Evolutionary conservation across 2,888 invertebrate species (phyloP), one percentile per base, ranked within the genome.

Genomic region (Furcula furcula): DNA sequence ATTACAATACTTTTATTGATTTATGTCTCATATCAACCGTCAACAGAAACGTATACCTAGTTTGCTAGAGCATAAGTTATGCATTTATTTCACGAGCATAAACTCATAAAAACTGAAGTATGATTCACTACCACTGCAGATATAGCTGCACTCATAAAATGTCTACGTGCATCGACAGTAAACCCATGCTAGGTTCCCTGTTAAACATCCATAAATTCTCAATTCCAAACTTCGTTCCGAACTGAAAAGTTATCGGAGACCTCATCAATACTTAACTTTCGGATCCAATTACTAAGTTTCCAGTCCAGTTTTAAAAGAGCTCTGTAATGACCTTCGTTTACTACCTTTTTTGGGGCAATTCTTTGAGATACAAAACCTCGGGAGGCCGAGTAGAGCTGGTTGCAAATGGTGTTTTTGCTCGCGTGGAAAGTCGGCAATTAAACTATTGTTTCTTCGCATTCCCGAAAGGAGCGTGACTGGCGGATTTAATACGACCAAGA

Each of bases 261-360:
- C 40, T 52, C 51, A 56, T 56, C 55, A 57, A 57, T 55, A 49
- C 36, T 23, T 55, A 56, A 49, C 55, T 57, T 54, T 39, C 38
- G 49, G 55, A 56, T 54, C 55, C 58, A 56, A 56, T 56, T 56
- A 56, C 44, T 7, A 55, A 57, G 59, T 55, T 57, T 37, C 23
- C 22, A 19, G 4, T 21, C 55, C 46, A 48, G 39, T 29, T 16
- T 40, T 26, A 9, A 9, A 25, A 15, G 51, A 41, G 13, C 49
- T 23, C 12, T 26, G 16, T 32, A 48, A 43, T 7, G 16, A 16
- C 23, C 7, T 7, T 4, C 4, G 18, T 2, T 16, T 20, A 21
- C 28, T 29, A 2, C n/a, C 29, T 35, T 37, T 36, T 33, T 19
- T 5, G 2, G n/a, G 11, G 9, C 25, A 15, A 27, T 5, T n/a